phyloP scores from a whole-genome alignment of 2,113 vertebrate species.

The Pithys albifrons region DNA sequence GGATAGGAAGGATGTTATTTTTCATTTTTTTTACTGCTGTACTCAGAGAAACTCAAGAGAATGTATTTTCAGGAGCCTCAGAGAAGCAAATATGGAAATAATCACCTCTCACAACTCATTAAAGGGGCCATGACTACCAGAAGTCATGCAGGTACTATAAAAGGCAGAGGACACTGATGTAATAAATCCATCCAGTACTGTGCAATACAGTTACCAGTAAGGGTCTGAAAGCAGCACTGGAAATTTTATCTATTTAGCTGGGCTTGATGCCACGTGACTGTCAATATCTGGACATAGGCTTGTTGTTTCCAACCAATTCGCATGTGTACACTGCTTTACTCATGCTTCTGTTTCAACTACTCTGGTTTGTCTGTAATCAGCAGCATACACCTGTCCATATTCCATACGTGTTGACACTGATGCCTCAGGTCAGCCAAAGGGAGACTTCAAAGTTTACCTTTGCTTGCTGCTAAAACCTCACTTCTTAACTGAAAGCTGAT shows the following conservation, averaged over 20 bases:
- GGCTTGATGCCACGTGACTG: background rate
- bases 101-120: background rate
- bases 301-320: background rate
- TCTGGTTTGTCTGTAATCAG: background rate
- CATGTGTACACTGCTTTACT: background rate
- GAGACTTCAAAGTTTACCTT: background rate
- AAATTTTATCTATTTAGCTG: background rate
- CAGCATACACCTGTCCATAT: fast-evolving
- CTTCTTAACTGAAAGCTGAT: background rate
- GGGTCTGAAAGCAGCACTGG: background rate
- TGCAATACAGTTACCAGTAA: background rate
- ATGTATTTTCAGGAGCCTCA: background rate
- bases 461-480: background rate
- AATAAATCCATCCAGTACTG: background rate
- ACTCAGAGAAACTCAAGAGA: background rate
- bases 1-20: background rate
- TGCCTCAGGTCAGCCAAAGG: background rate
- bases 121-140: background rate
- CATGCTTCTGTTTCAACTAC: fast-evolving
- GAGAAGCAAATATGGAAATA: background rate
- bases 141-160: background rate
- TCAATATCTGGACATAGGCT: background rate
- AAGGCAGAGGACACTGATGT: background rate
- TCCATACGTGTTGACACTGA: fast-evolving
- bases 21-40: background rate